A percentile compares a stretch with the other conserved stretches of the same genome.
Conservation (phyloP, 2,797 vertebrate genomes). For the Emydoidea blandingii region DNA sequence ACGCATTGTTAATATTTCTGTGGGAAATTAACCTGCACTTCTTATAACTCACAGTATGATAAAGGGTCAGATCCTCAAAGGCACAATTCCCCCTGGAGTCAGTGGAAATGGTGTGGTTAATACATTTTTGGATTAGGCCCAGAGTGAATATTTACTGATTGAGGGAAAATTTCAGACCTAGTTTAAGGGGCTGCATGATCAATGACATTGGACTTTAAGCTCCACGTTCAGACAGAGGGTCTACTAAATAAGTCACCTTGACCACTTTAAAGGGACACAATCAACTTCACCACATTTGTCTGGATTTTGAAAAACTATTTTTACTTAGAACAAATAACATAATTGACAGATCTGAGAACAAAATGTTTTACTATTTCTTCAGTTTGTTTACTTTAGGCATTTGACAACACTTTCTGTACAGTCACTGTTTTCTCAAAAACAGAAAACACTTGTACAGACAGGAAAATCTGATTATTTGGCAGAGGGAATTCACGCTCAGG, state of each 20-base stretch:
- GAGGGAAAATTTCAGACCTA: neutral
- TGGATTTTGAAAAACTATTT: neutral
- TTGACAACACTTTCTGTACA: neutral
- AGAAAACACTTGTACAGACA: neutral
- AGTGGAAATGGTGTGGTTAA: neutral
- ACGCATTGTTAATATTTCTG: neutral
- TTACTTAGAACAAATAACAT: neutral
- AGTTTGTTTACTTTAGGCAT: neutral
- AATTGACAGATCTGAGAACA: neutral
- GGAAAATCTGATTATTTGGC: neutral
- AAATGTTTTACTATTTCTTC: neutral
- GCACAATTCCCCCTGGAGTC: neutral
- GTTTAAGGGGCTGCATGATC: slow-evolving; percentile 26
- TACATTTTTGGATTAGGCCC: neutral
- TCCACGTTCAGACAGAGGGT: neutral
- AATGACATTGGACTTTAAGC: neutral
- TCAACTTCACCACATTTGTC: neutral
- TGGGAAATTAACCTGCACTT: neutral
- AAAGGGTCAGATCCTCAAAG: neutral
- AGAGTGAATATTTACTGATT: slow-evolving; percentile 43
- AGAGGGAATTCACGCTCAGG: neutral
- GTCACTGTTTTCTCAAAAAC: neutral
- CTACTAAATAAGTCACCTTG: slow-evolving; percentile 28
- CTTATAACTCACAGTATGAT: neutral
- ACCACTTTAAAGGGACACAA: neutral